These are phyloP conservation scores for Corythornis vintsioides DNA, from an alignment of 2,113 vertebrate species.

Conservation along the genomic window DNA sequence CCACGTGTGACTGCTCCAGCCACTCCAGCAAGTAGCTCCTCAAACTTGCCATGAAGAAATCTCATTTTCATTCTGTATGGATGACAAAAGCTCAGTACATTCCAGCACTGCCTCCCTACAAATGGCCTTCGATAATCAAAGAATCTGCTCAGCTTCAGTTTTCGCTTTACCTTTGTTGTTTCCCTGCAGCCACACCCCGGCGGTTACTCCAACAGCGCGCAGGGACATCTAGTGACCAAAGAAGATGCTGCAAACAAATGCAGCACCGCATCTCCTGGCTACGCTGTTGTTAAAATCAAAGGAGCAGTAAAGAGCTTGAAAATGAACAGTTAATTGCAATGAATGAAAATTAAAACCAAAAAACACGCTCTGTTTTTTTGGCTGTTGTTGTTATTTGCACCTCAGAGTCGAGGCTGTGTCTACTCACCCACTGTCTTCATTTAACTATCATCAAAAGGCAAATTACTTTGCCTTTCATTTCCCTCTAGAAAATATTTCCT, in stretches of 20 bases:
- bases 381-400: neutral
- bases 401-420: neutral
- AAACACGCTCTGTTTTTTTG: neutral
- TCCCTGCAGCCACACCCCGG: neutral
- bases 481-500: neutral
- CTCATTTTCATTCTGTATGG: neutral
- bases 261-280: fast-evolving
- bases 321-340: neutral
- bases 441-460: neutral
- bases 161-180: neutral
- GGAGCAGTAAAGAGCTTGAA: neutral
- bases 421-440: neutral
- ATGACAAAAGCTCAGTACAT: neutral
- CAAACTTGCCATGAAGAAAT: neutral
- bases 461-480: neutral
- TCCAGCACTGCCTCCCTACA: neutral
- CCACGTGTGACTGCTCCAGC: neutral
- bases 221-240: conserved; percentile 64
- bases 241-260: neutral
- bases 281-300: neutral
- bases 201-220: neutral
- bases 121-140: too few species aligned
- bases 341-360: too few species aligned
- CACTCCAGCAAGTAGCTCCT: neutral
- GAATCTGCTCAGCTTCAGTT: neutral